These are phyloP conservation scores for Dallia pectoralis DNA, from an alignment of 2,797 vertebrate genomes.

Conservation along the genomic window DNA sequence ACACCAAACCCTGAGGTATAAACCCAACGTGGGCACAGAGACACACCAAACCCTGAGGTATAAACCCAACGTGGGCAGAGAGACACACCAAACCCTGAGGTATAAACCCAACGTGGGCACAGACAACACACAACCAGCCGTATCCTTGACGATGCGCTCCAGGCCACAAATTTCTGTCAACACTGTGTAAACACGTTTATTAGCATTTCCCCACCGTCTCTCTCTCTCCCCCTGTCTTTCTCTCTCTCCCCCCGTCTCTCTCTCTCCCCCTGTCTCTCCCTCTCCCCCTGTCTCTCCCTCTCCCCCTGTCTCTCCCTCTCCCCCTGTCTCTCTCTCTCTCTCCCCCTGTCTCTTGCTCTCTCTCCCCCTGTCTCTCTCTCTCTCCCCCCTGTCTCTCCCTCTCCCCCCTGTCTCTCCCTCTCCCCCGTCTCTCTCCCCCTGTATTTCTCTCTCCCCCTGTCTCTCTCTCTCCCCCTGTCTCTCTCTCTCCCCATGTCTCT, in stretches of 20 bases:
- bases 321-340: neutral
- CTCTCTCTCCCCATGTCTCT: neutral
- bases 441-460: constrained; percentile 3
- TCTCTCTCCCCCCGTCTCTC: neutral
- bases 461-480: neutral
- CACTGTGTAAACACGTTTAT: neutral
- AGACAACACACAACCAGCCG: neutral
- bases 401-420: neutral
- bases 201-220: neutral
- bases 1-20: too few relatives aligned
- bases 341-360: neutral
- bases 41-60: neutral
- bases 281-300: neutral
- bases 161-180: neutral
- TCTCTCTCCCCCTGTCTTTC: neutral
- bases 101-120: constrained; percentile 5
- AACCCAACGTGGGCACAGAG: neutral
- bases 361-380: neutral
- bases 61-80: neutral
- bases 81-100: neutral
- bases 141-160: constrained; percentile 22
- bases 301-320: constrained; percentile 2
- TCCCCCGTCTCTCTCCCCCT: too few relatives aligned
- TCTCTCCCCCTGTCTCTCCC: constrained; percentile 2
- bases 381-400: too few relatives aligned